phyloP scores from a whole-genome alignment of 2,888 invertebrate genomes.

The Apamea crenata region DNA sequence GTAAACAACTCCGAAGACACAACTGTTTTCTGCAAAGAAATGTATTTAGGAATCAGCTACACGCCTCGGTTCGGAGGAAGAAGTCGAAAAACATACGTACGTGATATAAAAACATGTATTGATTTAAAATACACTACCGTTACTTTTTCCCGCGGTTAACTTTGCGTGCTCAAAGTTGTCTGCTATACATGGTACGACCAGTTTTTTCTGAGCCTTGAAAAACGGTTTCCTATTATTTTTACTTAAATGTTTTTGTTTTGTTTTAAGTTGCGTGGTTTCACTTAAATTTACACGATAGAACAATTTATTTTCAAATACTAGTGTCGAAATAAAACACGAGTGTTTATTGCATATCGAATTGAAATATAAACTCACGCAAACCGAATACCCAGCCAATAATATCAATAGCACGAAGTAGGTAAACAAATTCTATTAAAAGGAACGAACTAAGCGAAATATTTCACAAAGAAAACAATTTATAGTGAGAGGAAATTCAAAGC shows the following conservation, averaged over 20 bases:
- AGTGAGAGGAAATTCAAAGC: conserved; percentile 64
- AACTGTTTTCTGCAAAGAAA: conserved; percentile 73
- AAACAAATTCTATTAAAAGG: conserved; percentile 53
- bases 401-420: conserved; percentile 33
- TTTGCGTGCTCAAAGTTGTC: conserved; percentile 46
- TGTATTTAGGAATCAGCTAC: conserved; percentile 68
- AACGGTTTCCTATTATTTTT: conserved; percentile 11
- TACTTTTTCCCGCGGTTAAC: conserved; percentile 49
- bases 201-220: conserved; percentile 43
- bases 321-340: not conserved
- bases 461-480: conserved; percentile 68
- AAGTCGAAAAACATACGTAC: conserved; percentile 56
- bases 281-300: conserved; percentile 1
- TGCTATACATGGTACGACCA: conserved; percentile 31
- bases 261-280: conserved; percentile 2
- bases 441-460: conserved; percentile 58
- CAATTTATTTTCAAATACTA: not conserved
- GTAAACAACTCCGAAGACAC: conserved; percentile 74
- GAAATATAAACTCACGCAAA: conserved; percentile 15
- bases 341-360: not conserved
- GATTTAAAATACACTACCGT: conserved; percentile 54
- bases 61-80: conserved; percentile 43
- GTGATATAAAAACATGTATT: conserved; percentile 53
- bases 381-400: conserved; percentile 27
- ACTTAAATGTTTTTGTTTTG: conserved; percentile 22